Base-by-base conservation (phyloP, 2,113 vertebrate species). In the Choloepus hoffmanni region DNA sequence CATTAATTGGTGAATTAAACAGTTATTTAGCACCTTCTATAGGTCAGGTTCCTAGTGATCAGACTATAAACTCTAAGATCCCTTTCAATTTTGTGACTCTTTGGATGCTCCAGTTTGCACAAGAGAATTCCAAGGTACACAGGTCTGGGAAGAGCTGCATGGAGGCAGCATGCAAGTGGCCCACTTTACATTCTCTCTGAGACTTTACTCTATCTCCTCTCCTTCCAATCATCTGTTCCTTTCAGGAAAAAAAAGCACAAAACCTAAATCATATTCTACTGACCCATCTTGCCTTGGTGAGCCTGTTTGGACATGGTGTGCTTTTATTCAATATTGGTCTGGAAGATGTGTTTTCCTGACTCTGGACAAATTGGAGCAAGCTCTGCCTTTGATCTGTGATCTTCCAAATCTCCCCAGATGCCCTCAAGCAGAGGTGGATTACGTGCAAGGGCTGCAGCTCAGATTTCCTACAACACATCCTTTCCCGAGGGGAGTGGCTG, bases 341-440 rank as follows among this genome's bases (percentile, higher is more conserved):
- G 90, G 40, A 40, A 19, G 85, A 63, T 55, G 79, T 87, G 55
- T 81, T 95, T 74, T 78, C 45, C 94, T 13, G 72, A 67, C 84
- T 87, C 84, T 4, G 48, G 65, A 82, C 68, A 60, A 63, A 88
- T 45, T 48, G 70, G 30, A 88, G 72, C 81, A 68, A 77, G 26
- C 9, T 48, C 43, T 74, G n/a, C 19, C 43, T 97, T 95, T 96
- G 85, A 92, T 96, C 62, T 96, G 28, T 26, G 74, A 2, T 82
- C 77, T 65, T 45, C 36, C 62, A 48, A 33, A 73, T 70, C 94
- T 81, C 85, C 93, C 82, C 73, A 58, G 88, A 85, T 45, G 43
- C 5, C 67, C 72, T 67, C 0, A 2, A 89, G 90, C 50, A 19
- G 83, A 72, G 70, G 58, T 0, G 1, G 83, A 92, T 86, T 18